These are phyloP conservation scores for Monomorium pharaonis DNA, from an alignment of 1,140 invertebrate genomes.

Conservation along the genomic window DNA sequence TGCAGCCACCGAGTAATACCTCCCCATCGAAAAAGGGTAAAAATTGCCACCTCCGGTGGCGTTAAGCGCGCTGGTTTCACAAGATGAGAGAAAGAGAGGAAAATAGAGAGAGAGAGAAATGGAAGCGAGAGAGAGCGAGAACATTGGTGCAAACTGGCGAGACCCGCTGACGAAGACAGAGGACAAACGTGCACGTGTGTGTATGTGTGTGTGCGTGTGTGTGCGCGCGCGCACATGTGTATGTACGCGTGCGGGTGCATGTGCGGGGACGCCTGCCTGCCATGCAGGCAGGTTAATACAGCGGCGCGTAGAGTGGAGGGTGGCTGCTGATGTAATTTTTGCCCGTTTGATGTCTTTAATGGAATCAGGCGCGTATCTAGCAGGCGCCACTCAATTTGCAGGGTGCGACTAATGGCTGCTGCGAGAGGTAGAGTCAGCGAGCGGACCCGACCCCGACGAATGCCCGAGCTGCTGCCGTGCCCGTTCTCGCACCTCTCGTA, in stretches of 20 bases:
- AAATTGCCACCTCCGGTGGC: slow-evolving; percentile 65
- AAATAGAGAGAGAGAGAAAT: slow-evolving; percentile 16
- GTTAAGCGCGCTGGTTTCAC: slow-evolving; percentile 62
- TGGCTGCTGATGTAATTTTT: slow-evolving; percentile 85
- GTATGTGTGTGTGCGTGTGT: slow-evolving; percentile 19
- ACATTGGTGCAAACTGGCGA: slow-evolving; percentile 18
- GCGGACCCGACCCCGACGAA: slow-evolving; percentile 68
- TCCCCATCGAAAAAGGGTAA: slow-evolving; percentile 72
- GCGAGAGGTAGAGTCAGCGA: slow-evolving; percentile 73
- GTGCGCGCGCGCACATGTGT: slow-evolving; percentile 61
- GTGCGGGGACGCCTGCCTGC: slow-evolving; percentile 76
- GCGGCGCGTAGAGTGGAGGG: slow-evolving; percentile 78
- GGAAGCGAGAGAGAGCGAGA: slow-evolving; percentile 10
- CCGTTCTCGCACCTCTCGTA: slow-evolving; percentile 60
- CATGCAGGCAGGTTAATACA: slow-evolving; percentile 79
- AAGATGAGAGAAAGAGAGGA: slow-evolving; percentile 35
- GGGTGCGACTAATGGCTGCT: slow-evolving; percentile 84
- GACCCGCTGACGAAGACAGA: slow-evolving; percentile 34
- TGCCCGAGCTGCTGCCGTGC: slow-evolving; percentile 50
- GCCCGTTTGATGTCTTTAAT: slow-evolving; percentile 85
- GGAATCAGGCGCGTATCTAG: slow-evolving; percentile 84
- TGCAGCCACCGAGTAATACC: slow-evolving; percentile 65
- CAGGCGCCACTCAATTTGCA: slow-evolving; percentile 84
- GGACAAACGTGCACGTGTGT: slow-evolving; percentile 11
- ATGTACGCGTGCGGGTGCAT: slow-evolving; percentile 49